Base-by-base conservation (phyloP, 2,888 invertebrate species). In the Malacosoma neustria region DNA sequence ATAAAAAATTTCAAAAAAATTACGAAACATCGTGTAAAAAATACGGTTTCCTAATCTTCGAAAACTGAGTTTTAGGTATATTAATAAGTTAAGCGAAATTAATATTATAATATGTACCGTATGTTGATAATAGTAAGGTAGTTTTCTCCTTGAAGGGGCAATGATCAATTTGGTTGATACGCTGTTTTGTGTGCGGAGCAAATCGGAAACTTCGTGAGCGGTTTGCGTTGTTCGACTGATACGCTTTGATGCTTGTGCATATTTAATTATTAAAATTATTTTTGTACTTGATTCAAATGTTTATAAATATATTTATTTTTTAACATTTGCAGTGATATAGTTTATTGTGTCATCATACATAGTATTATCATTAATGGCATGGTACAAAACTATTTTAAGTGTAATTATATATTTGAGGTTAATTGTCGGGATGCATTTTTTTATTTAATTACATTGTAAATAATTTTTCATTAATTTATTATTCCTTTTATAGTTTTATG, bases 31-130 rank as follows among this genome's bases (percentile, higher is more conserved):
- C 22, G 9, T 22, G 22, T 22, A 62, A 72, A 73, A 70, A 69
- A 66, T 53, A 61, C 46, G 63, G 61, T 73, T 76, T 73, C 73
- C 77, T 82, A 84, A 82, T 81, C 76, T 77, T 62, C 67, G 69
- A 82, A 80, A 77, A 75, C 70, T 73, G 65, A 73, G 71, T 73
- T 69, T 69, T 66, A 60, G 54, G 58, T 65, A 60, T 63, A 76
- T 77, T 81, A 80, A 82, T 80, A 80, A 75, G 73, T 74, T 71
- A 62, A 46, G 58, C 49, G 22, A 61, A 66, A 64, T 45, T 9
- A 60, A 33, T 14, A 37, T 33, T 1, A 14, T 0, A 55, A 44
- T 49, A 33, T 45, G n/a, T 12, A 58, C 66, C 42, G 48, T 72
- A 54, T 41, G 0, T 0, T 0, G 0, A 1, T 1, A 0, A 0